A percentile compares a stretch with the other conserved stretches of the same genome.
phyloP scores from a whole-genome alignment of 2,797 vertebrate species.

The Adelosebastes latens region DNA sequence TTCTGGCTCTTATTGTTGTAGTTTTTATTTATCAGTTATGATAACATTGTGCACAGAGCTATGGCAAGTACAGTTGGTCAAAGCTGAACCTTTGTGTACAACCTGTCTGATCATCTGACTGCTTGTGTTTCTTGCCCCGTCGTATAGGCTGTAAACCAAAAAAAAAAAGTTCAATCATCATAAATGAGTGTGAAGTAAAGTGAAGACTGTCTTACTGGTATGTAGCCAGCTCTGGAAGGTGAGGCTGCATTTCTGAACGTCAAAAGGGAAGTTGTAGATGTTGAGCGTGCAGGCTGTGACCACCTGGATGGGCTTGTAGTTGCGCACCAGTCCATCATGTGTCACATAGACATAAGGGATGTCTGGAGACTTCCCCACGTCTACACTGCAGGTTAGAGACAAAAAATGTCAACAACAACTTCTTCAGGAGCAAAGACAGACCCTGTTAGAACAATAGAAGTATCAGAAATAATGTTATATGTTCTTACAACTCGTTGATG shows the following conservation, averaged over 20 bases:
- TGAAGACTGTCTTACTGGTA: constrained; percentile 83
- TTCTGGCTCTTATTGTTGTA: too few relatives aligned
- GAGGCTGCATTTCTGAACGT: constrained; percentile 97
- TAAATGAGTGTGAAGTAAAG: too few relatives aligned
- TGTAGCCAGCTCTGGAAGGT: constrained; percentile 99
- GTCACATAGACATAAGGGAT: constrained; percentile 95
- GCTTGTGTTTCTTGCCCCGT: too few relatives aligned
- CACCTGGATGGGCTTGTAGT: constrained; percentile 98
- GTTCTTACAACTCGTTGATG: constrained; percentile 97
- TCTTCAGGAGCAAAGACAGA: background rate
- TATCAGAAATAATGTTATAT: background rate
- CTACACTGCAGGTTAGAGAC: constrained; percentile 84
- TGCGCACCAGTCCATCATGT: constrained; percentile 88
- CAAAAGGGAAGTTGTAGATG: constrained; percentile 99
- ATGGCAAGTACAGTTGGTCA: too few relatives aligned
- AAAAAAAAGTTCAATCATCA: background rate
- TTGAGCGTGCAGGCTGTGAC: constrained; percentile 96
- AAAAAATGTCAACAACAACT: background rate
- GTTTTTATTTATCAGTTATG: too few relatives aligned
- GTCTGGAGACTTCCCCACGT: constrained; percentile 94
- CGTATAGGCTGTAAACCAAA: too few relatives aligned
- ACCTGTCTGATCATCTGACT: too few relatives aligned
- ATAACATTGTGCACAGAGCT: too few relatives aligned
- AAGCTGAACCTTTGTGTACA: too few relatives aligned
- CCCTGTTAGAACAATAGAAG: fast-evolving